Conservation (phyloP, 2,113 vertebrate genomes). For the Epinephelus moara region DNA sequence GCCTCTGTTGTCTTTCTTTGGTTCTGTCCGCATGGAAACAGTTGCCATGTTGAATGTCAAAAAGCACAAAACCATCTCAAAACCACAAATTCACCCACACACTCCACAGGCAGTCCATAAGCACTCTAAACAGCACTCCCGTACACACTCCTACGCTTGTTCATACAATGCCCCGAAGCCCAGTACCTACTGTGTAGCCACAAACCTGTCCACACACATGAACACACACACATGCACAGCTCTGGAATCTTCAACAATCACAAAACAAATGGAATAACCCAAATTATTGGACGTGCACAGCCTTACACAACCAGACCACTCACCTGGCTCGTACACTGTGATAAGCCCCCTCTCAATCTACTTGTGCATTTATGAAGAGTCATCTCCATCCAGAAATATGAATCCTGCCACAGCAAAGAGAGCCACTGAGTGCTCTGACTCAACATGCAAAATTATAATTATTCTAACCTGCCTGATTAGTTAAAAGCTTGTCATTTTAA, state of each 20-base stretch:
- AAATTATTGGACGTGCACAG: constrained; percentile 15
- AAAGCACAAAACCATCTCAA: constrained; percentile 59
- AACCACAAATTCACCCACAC: constrained; percentile 74
- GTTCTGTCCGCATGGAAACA: constrained; percentile 73
- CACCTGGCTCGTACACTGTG: not conserved
- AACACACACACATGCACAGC: constrained; percentile 19
- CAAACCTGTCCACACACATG: constrained; percentile 22
- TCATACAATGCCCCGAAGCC: constrained; percentile 35
- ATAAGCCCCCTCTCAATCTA: constrained; percentile 20
- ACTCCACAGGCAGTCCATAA: constrained; percentile 58
- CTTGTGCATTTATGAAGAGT: constrained; percentile 12
- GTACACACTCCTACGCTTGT: constrained; percentile 66
- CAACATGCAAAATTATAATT: not conserved
- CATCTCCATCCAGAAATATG: constrained; percentile 12
- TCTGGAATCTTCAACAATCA: not conserved
- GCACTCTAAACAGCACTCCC: constrained; percentile 64
- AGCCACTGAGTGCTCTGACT: not conserved
- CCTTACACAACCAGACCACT: constrained; percentile 25
- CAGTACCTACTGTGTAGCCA: constrained; percentile 31
- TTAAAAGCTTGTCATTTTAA: constrained; percentile 9
- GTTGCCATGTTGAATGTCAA: constrained; percentile 68
- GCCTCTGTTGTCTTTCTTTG: constrained; percentile 10
- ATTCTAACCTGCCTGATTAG: not conserved
- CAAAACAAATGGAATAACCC: constrained; percentile 27
- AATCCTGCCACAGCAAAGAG: not conserved